Base-by-base conservation (phyloP, 2,888 invertebrate genomes). In the Strigamia maritima region DNA sequence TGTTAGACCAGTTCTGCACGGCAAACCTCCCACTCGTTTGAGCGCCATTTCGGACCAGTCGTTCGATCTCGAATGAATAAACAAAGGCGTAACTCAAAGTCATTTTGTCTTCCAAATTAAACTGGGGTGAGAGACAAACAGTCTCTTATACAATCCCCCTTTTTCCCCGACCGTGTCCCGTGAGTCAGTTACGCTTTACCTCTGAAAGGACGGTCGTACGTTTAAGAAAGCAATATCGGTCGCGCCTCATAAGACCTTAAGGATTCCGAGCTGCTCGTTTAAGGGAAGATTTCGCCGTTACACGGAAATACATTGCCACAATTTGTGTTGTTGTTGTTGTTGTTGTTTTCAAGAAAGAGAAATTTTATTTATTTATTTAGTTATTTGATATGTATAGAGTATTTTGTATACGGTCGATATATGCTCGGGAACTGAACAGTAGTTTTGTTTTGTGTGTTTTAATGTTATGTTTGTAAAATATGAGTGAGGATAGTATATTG, bases 31-130 rank as follows among this genome's bases (percentile, higher is more conserved):
- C 22, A 19, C 54, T 44, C 54, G 54, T 54, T 54, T 8, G 19
- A 54, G 54, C 54, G 54, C 54, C 74, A 35, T 74, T 22, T 16
- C 24, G 38, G n/a, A 76, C n/a, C 24, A 22, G 76, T 38, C 35
- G 40, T 38, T 76, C 35, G 76, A 76, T 76, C 76, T 19, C 35
- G 38, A 24, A 24, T 26, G 40, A 76, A 76, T 76, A 76, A 76
- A 76, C 76, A 76, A 76, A 76, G 38, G 40, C 76, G 40, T 76
- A 76, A 76, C 38, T 76, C 76, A 76, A 38, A 16, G 38, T 38
- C 76, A 19, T 76, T 38, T 38, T 76, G 24, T 35, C 40, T 76
- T 76, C 22, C 74, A 74, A 74, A 74, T 74, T 74, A 74, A 74
- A 74, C n/a, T 28, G 44, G 44, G 44, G 44, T 16, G 44, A 54